Base-by-base conservation (phyloP, 2,113 vertebrate species). In the Xenopus borealis region DNA sequence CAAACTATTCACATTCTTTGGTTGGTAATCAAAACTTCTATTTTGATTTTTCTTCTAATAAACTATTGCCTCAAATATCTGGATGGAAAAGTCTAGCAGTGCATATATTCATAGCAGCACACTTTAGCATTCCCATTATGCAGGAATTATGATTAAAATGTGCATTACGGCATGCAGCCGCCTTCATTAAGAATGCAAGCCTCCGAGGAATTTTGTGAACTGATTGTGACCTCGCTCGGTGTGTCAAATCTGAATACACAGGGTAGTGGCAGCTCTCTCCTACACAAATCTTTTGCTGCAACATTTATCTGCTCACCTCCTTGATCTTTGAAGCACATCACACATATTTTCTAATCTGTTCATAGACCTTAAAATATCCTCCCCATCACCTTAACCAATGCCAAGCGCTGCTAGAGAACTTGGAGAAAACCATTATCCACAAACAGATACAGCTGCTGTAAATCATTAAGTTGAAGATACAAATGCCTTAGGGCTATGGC, bases 321-420 rank as follows among this genome's bases (percentile, higher is more conserved):
- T 97, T 98, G 96, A 97, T 98, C 95, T 96, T 86, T 95, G 90
- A 95, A 93, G 94, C 95, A 95, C 91, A 94, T 94, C 95, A 92
- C 88, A 91, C 89, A 92, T 93, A 85, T 82, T 92, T 93, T 88
- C 88, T 94, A 93, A 96, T 94, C 93, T 92, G 89, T 85, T 86
- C 83, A 89, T 82, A 88, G 85, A 81, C 85, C 84, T 92, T 84
- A 85, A 86, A 86, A 86, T 89, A 83, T 86, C 86, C 78, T 86
- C 87, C 90, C 90, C 91, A 91, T 90, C 88, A 91, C 90, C 89
- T 91, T 89, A 89, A 77, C 47, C 14, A 46, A n/a, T 50, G 19
- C 12, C 19, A 27, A 23, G 44, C 19, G 53, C 45, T 46, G 50
- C 53, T 63, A 16, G 27, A 19, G 53, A 67, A 73, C 47, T 30